Conservation (phyloP, 2,888 invertebrate species). For the Hirtodrosophila trivittata region DNA sequence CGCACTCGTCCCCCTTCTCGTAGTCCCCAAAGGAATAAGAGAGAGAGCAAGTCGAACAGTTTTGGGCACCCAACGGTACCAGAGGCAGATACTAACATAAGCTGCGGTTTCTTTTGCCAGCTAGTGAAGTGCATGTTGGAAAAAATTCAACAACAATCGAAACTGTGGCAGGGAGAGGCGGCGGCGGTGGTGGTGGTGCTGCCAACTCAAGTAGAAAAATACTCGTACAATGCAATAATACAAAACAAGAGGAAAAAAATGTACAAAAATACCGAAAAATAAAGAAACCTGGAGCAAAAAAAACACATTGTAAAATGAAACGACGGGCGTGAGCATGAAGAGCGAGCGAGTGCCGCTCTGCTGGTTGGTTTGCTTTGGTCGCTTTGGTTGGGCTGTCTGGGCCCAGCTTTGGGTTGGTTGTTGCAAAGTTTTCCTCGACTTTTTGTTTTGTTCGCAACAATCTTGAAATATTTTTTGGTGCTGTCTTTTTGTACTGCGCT, state of each 20-base stretch:
- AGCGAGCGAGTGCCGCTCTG: slow-evolving; percentile 53
- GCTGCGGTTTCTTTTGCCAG: slow-evolving; percentile 72
- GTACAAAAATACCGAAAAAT: slow-evolving; percentile 3
- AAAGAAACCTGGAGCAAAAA: slow-evolving; percentile 12
- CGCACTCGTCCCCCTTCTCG: slow-evolving; percentile 4
- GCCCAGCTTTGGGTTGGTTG: slow-evolving; percentile 34
- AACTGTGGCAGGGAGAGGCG: slow-evolving; percentile 36
- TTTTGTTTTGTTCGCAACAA: slow-evolving; percentile 73
- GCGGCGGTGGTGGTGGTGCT: slow-evolving; percentile 49
- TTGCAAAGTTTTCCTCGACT: slow-evolving; percentile 68
- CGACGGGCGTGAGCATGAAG: slow-evolving; percentile 75
- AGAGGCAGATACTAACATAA: slow-evolving; percentile 55
- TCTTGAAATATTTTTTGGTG: slow-evolving; percentile 74
- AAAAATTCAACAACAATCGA: slow-evolving; percentile 44
- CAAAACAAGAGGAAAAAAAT: slow-evolving; percentile 33
- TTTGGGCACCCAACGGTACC: slow-evolving; percentile 40
- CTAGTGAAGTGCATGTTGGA: slow-evolving; percentile 69
- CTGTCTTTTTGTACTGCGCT: slow-evolving; percentile 54
- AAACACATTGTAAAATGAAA: slow-evolving; percentile 70
- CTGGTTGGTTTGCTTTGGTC: slow-evolving; percentile 10
- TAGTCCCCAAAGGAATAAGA: slow-evolving; percentile 34
- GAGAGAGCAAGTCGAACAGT: slow-evolving; percentile 17
- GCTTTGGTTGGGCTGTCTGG: slow-evolving; percentile 26
- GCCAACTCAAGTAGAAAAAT: slow-evolving; percentile 80
- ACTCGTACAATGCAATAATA: slow-evolving; percentile 75